These are phyloP conservation scores for Drosophila meridiana DNA, from an alignment of 2,888 invertebrate genomes.

Conservation along the genomic window DNA sequence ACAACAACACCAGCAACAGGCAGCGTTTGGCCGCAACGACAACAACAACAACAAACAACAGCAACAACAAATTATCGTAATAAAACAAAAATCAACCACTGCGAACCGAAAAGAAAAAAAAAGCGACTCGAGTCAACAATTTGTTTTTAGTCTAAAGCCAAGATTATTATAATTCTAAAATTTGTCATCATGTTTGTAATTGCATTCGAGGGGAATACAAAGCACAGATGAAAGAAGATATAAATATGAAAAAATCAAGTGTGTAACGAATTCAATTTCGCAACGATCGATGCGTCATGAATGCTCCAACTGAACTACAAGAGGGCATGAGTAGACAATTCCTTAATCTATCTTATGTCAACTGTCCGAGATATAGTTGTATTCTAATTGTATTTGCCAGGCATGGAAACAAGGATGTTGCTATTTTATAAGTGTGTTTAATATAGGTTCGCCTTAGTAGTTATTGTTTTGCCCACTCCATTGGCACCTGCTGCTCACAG, in stretches of 20 bases:
- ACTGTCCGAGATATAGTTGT: neutral
- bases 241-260: slow-evolving; percentile 9
- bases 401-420: slow-evolving; percentile 8
- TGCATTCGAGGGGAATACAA: slow-evolving; percentile 12
- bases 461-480: slow-evolving; percentile 8
- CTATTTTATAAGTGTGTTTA: slow-evolving; percentile 12
- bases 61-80: slow-evolving; percentile 68
- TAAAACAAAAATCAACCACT: slow-evolving; percentile 52
- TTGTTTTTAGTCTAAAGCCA: slow-evolving; percentile 33
- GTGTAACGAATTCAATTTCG: slow-evolving; percentile 17
- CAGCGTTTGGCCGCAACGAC: slow-evolving; percentile 7
- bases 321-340: neutral
- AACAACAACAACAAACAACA: slow-evolving; percentile 31
- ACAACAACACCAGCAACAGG: slow-evolving; percentile 18
- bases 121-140: slow-evolving; percentile 45
- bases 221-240: slow-evolving; percentile 5
- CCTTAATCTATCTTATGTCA: neutral
- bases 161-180: slow-evolving; percentile 30
- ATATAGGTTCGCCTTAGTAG: slow-evolving; percentile 18
- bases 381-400: neutral
- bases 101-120: slow-evolving; percentile 36
- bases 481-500: slow-evolving; percentile 61
- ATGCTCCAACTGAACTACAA: neutral
- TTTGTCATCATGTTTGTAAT: slow-evolving; percentile 43
- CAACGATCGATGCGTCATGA: slow-evolving; percentile 2